phyloP scores from a whole-genome alignment of 2,797 vertebrate species.

The Notolabrus celidotus region DNA sequence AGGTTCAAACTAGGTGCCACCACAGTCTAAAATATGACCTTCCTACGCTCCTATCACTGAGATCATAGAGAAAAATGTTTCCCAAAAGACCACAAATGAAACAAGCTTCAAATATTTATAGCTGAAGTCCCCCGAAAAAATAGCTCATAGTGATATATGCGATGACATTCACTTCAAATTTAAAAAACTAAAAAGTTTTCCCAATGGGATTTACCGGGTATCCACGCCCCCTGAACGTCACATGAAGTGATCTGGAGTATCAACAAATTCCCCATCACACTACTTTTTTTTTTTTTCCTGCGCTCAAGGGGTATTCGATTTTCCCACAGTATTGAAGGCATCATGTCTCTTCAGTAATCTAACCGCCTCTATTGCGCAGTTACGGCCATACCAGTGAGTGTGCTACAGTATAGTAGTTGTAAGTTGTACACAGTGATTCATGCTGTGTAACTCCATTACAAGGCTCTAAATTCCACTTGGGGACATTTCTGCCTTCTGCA shows the following conservation, averaged over 20 bases:
- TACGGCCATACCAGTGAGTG: neutral
- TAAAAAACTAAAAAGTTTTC: slow-evolving; percentile 27
- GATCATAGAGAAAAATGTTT: neutral
- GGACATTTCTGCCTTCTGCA: slow-evolving; percentile 28
- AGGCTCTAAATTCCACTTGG: neutral
- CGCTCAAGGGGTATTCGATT: neutral
- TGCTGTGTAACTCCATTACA: neutral
- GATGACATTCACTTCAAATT: neutral
- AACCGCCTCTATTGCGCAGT: slow-evolving; percentile 32
- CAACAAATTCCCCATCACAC: slow-evolving; percentile 55
- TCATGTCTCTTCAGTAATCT: slow-evolving; percentile 5
- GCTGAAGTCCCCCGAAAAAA: neutral
- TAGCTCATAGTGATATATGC: neutral
- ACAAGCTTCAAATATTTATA: neutral
- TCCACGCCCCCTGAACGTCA: slow-evolving; percentile 42
- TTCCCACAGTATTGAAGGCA: slow-evolving; percentile 34
- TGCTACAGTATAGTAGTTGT: neutral
- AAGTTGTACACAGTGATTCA: slow-evolving; percentile 15
- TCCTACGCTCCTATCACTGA: neutral
- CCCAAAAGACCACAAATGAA: neutral
- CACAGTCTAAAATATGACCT: neutral
- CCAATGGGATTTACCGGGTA: slow-evolving; percentile 44
- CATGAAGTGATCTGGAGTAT: slow-evolving; percentile 22
- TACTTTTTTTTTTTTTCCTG: neutral
- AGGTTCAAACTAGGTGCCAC: neutral